Conservation (phyloP, 2,797 vertebrate genomes). For the Syngnathus acus region DNA sequence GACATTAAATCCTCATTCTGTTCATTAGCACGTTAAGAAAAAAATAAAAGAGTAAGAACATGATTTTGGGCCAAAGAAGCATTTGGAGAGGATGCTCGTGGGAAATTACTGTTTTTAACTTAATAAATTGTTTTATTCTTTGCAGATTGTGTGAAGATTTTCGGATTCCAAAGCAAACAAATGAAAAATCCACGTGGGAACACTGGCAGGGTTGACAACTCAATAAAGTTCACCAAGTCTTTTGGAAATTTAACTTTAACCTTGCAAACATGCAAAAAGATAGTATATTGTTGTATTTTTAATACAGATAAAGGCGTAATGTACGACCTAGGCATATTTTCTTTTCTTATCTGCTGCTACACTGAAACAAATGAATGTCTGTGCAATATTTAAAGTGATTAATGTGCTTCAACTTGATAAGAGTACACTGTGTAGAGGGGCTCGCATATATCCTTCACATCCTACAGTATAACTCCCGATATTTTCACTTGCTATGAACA, state of each 20-base stretch:
- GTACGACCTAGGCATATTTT: neutral
- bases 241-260: neutral
- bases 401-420: neutral
- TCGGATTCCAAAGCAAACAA: constrained; percentile 56
- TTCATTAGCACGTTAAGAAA: constrained; percentile 49
- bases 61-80: constrained; percentile 34
- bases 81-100: constrained; percentile 35
- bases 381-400: neutral
- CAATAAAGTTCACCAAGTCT: constrained; percentile 37
- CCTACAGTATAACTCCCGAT: neutral
- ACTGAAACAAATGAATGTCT: neutral
- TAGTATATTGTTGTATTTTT: neutral
- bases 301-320: neutral
- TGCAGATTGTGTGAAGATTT: constrained; percentile 52
- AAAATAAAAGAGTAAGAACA: neutral
- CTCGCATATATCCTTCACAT: neutral
- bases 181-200: constrained; percentile 45
- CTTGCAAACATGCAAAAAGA: neutral
- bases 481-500: neutral
- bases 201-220: constrained; percentile 70
- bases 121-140: constrained; percentile 59
- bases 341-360: constrained; percentile 1
- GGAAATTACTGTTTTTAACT: constrained; percentile 66
- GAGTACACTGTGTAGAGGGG: neutral
- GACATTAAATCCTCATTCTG: constrained; percentile 59